phyloP scores from a whole-genome alignment of 2,797 vertebrate species.

The Dallia pectoralis region DNA sequence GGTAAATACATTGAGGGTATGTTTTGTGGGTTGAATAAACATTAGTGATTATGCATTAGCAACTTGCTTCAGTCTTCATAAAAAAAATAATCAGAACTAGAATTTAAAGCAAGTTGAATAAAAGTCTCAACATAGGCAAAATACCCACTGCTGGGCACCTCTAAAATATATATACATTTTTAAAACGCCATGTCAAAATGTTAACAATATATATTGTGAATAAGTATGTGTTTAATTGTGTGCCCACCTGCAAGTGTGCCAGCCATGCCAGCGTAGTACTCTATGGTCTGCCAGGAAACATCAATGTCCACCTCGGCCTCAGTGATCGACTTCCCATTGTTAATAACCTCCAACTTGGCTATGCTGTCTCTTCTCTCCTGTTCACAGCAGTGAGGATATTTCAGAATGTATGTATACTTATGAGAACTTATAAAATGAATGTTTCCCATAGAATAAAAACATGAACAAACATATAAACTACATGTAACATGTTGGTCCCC shows the following conservation, averaged over 20 bases:
- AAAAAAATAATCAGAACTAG: too few relatives aligned
- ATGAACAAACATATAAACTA: too few relatives aligned
- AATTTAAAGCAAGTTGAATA: too few relatives aligned
- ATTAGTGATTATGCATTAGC: background rate
- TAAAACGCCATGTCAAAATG: background rate
- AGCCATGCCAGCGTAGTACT: slow-evolving; percentile 92
- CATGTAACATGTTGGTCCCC: too few relatives aligned
- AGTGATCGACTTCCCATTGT: slow-evolving; percentile 91
- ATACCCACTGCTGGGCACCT: too few relatives aligned
- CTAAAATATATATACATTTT: too few relatives aligned
- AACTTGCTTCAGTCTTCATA: too few relatives aligned
- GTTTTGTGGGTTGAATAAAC: background rate
- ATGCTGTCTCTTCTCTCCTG: slow-evolving; percentile 84
- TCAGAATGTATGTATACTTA: background rate
- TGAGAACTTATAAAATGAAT: too few relatives aligned
- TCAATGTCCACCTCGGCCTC: slow-evolving; percentile 88
- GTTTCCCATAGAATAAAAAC: too few relatives aligned
- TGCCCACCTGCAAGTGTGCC: slow-evolving; percentile 82
- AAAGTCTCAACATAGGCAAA: too few relatives aligned
- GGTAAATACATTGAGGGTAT: too few relatives aligned
- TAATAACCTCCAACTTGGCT: slow-evolving; percentile 88
- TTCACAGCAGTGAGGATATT: slow-evolving; percentile 10
- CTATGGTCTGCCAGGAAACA: slow-evolving; percentile 83
- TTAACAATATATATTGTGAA: background rate
- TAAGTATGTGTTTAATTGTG: background rate